These are phyloP conservation scores for Goniozus legneri DNA, from an alignment of 1,140 invertebrate genomes.

Conservation along the genomic window DNA sequence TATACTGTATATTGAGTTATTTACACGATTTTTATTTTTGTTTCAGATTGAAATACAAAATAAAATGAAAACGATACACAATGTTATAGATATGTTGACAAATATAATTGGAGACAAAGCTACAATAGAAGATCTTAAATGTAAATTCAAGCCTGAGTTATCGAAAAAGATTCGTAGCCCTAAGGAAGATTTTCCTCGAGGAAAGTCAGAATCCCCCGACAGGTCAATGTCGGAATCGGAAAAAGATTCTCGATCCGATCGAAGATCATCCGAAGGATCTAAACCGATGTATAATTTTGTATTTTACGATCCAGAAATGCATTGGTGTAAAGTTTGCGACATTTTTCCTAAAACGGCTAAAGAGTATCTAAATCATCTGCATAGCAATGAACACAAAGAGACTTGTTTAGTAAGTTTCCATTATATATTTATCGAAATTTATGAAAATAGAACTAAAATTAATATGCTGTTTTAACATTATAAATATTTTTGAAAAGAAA, in stretches of 20 bases:
- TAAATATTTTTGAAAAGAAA: not conserved
- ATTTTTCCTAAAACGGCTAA: conserved; percentile 81
- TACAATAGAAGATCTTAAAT: conserved; percentile 47
- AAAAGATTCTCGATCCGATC: conserved; percentile 45
- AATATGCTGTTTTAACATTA: not conserved
- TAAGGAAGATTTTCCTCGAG: conserved; percentile 45
- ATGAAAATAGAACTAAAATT: conserved; percentile 3
- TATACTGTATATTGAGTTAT: too few species aligned
- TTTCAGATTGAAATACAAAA: conserved; percentile 75
- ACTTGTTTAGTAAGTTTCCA: conserved; percentile 51
- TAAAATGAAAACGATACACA: conserved; percentile 77
- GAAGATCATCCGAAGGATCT: conserved; percentile 29
- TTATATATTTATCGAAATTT: too few species aligned
- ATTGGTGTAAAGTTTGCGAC: conserved; percentile 83
- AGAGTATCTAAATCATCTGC: conserved; percentile 79
- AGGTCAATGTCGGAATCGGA: conserved; percentile 43
- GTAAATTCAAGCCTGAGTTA: conserved; percentile 42
- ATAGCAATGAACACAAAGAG: conserved; percentile 72
- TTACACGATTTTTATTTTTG: conserved; percentile 5
- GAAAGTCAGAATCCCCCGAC: conserved; percentile 40
- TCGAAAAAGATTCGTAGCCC: conserved; percentile 42
- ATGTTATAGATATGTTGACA: conserved; percentile 80
- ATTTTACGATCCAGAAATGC: conserved; percentile 82
- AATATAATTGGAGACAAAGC: conserved; percentile 71
- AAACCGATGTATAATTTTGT: conserved; percentile 69